These are phyloP conservation scores for Pteromalus puparum DNA, from an alignment of 1,140 invertebrate species.

Conservation along the genomic window DNA sequence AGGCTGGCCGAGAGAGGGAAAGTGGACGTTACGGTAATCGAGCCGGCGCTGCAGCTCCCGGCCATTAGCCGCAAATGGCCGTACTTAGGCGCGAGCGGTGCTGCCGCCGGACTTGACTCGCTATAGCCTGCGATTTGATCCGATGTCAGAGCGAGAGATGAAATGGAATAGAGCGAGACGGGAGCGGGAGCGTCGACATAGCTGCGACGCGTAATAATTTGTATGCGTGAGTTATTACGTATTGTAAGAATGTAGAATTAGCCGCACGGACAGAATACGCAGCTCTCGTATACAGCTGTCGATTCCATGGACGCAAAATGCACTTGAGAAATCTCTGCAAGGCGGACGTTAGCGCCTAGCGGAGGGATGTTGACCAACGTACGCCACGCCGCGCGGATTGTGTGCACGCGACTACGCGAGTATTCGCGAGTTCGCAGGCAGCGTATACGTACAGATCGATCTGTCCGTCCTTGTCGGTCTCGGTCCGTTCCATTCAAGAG, in stretches of 20 bases:
- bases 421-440: not conserved
- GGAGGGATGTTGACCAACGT: too few species aligned
- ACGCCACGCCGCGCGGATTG: too few species aligned
- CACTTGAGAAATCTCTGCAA: too few species aligned
- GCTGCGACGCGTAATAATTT: not conserved
- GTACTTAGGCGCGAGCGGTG: slow-evolving; percentile 30
- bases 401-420: not conserved
- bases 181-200: too few species aligned
- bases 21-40: slow-evolving; percentile 49
- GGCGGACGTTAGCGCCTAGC: too few species aligned
- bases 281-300: too few species aligned
- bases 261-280: too few species aligned
- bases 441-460: not conserved
- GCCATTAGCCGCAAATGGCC: slow-evolving; percentile 45
- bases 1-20: slow-evolving; percentile 6
- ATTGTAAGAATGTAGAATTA: too few species aligned
- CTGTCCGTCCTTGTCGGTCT: not conserved
- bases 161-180: not conserved
- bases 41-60: slow-evolving; percentile 12
- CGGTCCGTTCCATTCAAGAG: slow-evolving; percentile 22
- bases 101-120: not conserved
- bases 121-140: slow-evolving; percentile 37
- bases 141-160: not conserved
- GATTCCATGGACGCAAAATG: too few species aligned
- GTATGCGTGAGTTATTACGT: not conserved